phyloP scores from a whole-genome alignment of 2,797 vertebrate genomes.

The Sebastes trivittatus region DNA sequence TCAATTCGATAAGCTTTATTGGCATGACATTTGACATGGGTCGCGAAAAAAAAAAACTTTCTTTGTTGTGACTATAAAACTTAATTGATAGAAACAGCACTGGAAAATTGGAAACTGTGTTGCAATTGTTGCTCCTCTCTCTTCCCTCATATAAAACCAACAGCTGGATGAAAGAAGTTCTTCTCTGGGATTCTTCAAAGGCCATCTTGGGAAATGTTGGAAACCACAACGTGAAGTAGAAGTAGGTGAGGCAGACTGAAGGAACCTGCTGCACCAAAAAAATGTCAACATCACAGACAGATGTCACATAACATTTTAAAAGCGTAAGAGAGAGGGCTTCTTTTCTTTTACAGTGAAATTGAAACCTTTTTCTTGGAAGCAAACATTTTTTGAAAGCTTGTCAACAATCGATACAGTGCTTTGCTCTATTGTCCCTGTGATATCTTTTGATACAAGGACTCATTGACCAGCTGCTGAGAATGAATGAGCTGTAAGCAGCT shows the following conservation, averaged over 20 bases:
- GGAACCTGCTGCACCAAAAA: background rate
- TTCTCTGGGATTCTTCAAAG: constrained; percentile 2
- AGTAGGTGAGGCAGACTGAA: background rate
- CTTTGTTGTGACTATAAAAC: background rate
- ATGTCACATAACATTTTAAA: background rate
- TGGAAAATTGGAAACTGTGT: background rate
- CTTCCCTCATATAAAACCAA: background rate
- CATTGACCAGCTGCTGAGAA: background rate
- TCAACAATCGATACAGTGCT: background rate
- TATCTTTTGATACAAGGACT: background rate
- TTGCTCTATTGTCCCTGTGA: background rate
- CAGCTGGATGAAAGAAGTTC: background rate
- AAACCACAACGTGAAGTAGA: background rate
- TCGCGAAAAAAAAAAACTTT: background rate
- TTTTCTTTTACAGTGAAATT: background rate
- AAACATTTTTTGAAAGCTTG: background rate
- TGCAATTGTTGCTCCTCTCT: background rate
- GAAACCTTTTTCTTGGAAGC: background rate
- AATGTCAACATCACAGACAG: background rate
- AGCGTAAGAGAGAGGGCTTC: background rate
- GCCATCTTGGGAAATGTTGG: background rate
- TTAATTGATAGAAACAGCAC: background rate
- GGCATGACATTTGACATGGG: too few relatives aligned
- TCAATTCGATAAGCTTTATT: too few relatives aligned
- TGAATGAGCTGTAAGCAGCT: background rate